phyloP scores from a whole-genome alignment of 2,888 invertebrate species.

The Peribatodes rhomboidaria region DNA sequence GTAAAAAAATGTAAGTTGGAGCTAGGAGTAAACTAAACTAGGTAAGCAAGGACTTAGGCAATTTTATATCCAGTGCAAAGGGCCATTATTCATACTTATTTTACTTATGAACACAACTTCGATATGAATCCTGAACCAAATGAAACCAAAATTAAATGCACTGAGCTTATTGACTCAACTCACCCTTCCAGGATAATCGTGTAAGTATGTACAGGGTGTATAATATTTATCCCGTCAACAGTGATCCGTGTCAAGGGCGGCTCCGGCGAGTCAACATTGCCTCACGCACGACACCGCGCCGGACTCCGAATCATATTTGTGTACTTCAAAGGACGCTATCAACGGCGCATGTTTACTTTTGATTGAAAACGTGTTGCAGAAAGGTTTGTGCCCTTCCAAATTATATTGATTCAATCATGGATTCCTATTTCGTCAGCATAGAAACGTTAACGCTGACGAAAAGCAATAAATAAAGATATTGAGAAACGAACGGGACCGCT shows the following conservation, averaged over 20 bases:
- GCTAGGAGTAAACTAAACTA: no score
- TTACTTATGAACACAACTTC: no score
- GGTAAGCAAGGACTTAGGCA: no score
- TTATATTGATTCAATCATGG: neutral
- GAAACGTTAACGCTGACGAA: no score
- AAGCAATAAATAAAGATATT: no score
- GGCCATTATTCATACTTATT: no score
- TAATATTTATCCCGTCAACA: conserved; percentile 19
- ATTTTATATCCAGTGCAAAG: no score
- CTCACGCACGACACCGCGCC: conserved; percentile 6
- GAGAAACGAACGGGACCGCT: no score
- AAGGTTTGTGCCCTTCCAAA: neutral
- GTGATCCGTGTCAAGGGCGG: neutral
- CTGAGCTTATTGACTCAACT: neutral
- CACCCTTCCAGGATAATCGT: neutral
- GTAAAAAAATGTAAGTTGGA: no score
- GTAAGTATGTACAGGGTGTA: neutral
- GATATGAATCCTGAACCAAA: no score
- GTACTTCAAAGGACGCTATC: conserved; percentile 38
- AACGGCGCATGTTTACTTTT: conserved; percentile 18
- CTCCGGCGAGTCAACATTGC: conserved; percentile 32
- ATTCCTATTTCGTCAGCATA: neutral
- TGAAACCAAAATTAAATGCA: no score
- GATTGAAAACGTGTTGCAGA: conserved; percentile 11
- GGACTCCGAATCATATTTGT: conserved; percentile 33